Base-by-base conservation (phyloP, 2,888 invertebrate species). In the Cheilosia soror region DNA sequence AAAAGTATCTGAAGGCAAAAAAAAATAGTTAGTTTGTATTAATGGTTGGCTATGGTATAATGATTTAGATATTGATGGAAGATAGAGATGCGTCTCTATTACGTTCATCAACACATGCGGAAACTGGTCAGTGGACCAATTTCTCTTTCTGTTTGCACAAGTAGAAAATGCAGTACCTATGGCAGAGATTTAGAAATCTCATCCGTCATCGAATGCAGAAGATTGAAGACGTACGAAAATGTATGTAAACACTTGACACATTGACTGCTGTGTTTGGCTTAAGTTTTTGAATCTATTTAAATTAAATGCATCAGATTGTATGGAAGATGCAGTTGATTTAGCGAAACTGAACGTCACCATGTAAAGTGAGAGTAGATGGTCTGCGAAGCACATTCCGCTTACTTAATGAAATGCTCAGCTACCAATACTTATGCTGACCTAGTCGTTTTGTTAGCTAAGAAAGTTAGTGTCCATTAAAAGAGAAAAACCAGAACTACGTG, bases 131-230 rank as follows among this genome's bases (percentile, higher is more conserved):
- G 66, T 81, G 81, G 80, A 85, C 76, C 81, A 85, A 71, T 85
- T 85, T 85, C 85, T 85, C 85, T 85, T 85, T 85, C 85, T 81
- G 76, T 77, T 77, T 81, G 85, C 63, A 62, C 81, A 68, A 81
- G 63, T 81, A 85, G 85, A 81, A 85, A 81, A 81, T 81, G 37
- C 40, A 63, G 53, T 47, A 37, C 27, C 25, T 29, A 6, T 11
- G 37, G 33, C 27, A 0, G n/a, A 47, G 27, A 71, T 65, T 76
- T 80, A 84, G 84, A 84, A 84, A 84, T 66, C 75, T 66, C 66
- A 80, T 80, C 62, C 71, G 80, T 76, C 80, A 71, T 47, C 25
- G 57, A 51, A 13, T 27, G 72, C 13, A 31, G 73, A 68, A 40
- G 73, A 73, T 53, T 37, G 78, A 73, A 49, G 78, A 73, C 57